phyloP scores from a whole-genome alignment of 2,888 invertebrate genomes.

The Eupithecia centaureata region DNA sequence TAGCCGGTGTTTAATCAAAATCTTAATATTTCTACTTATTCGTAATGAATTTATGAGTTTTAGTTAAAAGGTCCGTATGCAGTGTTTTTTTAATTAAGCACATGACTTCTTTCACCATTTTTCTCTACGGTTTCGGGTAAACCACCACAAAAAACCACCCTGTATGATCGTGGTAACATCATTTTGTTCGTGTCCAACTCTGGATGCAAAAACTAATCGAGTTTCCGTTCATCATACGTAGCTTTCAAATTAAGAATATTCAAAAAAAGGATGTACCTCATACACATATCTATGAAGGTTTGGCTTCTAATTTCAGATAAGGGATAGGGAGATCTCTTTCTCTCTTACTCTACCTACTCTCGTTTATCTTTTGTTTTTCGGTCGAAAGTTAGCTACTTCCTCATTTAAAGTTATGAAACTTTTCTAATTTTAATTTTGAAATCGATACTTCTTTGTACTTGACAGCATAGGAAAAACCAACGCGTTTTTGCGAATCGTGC shows the following conservation, averaged over 20 bases:
- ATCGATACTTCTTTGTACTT: neutral
- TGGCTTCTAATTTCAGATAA: neutral
- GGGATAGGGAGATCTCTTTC: neutral
- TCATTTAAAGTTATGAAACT: conserved; percentile 3
- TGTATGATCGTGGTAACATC: conserved; percentile 79
- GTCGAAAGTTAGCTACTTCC: neutral
- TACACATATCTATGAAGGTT: neutral
- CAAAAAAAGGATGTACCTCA: conserved; percentile 13
- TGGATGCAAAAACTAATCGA: conserved; percentile 75
- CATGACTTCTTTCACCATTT: too few species aligned
- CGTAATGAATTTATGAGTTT: too few species aligned
- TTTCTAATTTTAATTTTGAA: conserved; percentile 4
- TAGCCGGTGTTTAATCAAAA: too few species aligned
- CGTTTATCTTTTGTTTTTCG: neutral
- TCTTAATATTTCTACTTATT: too few species aligned
- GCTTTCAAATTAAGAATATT: conserved; percentile 29
- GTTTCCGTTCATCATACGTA: conserved; percentile 49
- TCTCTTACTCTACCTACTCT: neutral
- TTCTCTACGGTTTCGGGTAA: too few species aligned
- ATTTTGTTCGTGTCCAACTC: conserved; percentile 66
- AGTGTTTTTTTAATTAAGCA: too few species aligned
- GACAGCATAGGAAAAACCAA: neutral
- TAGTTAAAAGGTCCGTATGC: too few species aligned
- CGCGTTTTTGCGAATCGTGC: neutral
- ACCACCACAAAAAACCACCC: too few species aligned